Conservation (phyloP, 92 coral and sea anemone species). For the Epizoanthus ramosus region DNA sequence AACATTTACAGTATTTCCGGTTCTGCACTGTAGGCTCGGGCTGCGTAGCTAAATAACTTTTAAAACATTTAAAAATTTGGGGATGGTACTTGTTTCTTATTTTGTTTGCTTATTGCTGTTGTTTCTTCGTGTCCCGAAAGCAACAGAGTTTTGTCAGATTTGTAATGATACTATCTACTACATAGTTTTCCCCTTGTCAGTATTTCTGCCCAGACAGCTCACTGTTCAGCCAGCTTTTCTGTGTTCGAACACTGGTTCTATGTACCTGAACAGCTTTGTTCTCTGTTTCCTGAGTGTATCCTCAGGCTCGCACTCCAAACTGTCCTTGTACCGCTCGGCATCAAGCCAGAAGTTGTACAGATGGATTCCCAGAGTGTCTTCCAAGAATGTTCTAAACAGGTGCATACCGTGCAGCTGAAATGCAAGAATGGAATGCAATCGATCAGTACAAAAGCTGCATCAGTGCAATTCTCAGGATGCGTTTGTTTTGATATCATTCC, state of each 20-base stretch:
- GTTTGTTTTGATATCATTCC: too few relatives aligned
- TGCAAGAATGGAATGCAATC: not conserved
- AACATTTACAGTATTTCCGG: too few relatives aligned
- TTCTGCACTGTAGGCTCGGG: too few relatives aligned
- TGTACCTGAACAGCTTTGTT: conserved; percentile 82
- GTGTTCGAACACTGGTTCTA: not conserved
- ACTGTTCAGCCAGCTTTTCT: not conserved
- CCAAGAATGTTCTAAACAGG: conserved; percentile 73
- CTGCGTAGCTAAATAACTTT: not conserved
- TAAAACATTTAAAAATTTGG: not conserved
- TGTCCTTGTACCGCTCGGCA: conserved; percentile 89
- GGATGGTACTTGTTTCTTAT: too few relatives aligned
- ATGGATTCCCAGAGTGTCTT: conserved; percentile 83
- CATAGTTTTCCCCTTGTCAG: too few relatives aligned
- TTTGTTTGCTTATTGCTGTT: too few relatives aligned
- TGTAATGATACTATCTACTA: too few relatives aligned
- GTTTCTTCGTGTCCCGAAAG: too few relatives aligned
- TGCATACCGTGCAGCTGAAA: conserved; percentile 83
- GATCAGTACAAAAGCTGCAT: not conserved
- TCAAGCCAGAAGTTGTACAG: conserved; percentile 95
- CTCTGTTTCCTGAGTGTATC: conserved; percentile 76
- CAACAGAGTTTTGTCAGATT: not conserved
- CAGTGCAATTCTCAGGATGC: not conserved
- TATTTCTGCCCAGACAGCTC: not conserved
- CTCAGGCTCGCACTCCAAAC: conserved; percentile 84